Percentiles rank a stretch among this genome's conserved stretches.
Evolutionary conservation across 2,888 invertebrate species (phyloP).

Genomic region (Beris chalybata): DNA sequence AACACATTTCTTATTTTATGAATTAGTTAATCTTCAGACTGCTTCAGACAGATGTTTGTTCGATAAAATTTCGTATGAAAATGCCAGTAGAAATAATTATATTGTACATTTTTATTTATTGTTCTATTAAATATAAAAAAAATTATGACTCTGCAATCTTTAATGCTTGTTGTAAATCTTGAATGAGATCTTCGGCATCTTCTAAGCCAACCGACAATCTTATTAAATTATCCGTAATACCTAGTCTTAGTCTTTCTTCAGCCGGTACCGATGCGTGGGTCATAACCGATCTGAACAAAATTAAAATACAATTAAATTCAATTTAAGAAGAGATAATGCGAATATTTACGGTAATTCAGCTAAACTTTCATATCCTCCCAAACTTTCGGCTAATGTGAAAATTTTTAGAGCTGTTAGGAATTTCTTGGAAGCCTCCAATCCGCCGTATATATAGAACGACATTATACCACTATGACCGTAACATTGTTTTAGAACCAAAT

Average conservation of each 20-base stretch:
- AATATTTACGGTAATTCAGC: slow-evolving; percentile 85
- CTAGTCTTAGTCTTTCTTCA: slow-evolving; percentile 69
- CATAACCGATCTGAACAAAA: slow-evolving; percentile 73
- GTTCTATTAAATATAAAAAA: background rate
- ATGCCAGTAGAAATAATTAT: too few relatives aligned
- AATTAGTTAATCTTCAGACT: too few relatives aligned
- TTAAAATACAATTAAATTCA: background rate
- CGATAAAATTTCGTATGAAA: too few relatives aligned
- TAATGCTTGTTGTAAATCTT: slow-evolving; percentile 82
- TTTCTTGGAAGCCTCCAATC: slow-evolving; percentile 68
- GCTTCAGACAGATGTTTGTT: too few relatives aligned
- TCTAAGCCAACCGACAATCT: slow-evolving; percentile 91
- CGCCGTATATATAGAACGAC: slow-evolving; percentile 83
- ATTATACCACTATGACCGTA: slow-evolving; percentile 91
- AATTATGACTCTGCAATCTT: slow-evolving; percentile 51
- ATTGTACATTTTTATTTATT: background rate
- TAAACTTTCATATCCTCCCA: slow-evolving; percentile 94
- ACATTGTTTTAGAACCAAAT: slow-evolving; percentile 76
- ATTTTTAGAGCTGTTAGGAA: slow-evolving; percentile 77
- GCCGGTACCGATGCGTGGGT: slow-evolving; percentile 90
- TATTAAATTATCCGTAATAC: slow-evolving; percentile 82
- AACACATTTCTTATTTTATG: too few relatives aligned
- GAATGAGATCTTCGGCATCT: slow-evolving; percentile 79
- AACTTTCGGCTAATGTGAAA: slow-evolving; percentile 88
- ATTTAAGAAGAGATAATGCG: background rate